Conservation (phyloP, 1,140 invertebrate species). For the Polyergus mexicanus region DNA sequence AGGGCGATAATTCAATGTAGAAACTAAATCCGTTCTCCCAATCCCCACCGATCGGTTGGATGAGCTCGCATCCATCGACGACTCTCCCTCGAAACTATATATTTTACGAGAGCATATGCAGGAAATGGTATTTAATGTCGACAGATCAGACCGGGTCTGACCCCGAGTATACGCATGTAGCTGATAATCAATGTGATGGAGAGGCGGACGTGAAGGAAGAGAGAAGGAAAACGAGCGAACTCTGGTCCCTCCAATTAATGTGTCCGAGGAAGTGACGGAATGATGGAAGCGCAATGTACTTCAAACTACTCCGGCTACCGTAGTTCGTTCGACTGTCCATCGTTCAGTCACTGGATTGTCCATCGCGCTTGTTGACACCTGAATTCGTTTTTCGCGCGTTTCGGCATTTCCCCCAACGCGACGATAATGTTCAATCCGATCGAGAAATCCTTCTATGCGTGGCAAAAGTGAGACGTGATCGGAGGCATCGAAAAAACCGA, state of each 20-base stretch:
- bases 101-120: conserved; percentile 69
- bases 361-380: conserved; percentile 20
- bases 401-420: neutral
- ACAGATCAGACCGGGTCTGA: conserved; percentile 63
- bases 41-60: conserved; percentile 45
- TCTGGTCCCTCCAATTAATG: conserved; percentile 79
- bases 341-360: conserved; percentile 69
- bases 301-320: conserved; percentile 78
- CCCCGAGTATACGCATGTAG: conserved; percentile 47
- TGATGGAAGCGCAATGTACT: conserved; percentile 78
- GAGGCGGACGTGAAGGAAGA: conserved; percentile 22
- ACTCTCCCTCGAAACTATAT: conserved; percentile 72
- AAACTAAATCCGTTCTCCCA: conserved; percentile 67
- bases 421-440: conserved; percentile 29
- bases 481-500: neutral
- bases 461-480: conserved; percentile 11
- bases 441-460: conserved; percentile 12
- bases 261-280: conserved; percentile 82
- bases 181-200: conserved; percentile 55
- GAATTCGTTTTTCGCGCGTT: conserved; percentile 18
- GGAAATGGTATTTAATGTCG: conserved; percentile 80
- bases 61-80: conserved; percentile 24
- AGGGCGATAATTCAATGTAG: conserved; percentile 76
- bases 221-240: conserved; percentile 60
- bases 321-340: conserved; percentile 74